A percentile compares a stretch with the other conserved stretches of the same genome.
These are phyloP conservation scores for Adelges cooleyi DNA, from an alignment of 1,140 invertebrate genomes.

Conservation along the genomic window DNA sequence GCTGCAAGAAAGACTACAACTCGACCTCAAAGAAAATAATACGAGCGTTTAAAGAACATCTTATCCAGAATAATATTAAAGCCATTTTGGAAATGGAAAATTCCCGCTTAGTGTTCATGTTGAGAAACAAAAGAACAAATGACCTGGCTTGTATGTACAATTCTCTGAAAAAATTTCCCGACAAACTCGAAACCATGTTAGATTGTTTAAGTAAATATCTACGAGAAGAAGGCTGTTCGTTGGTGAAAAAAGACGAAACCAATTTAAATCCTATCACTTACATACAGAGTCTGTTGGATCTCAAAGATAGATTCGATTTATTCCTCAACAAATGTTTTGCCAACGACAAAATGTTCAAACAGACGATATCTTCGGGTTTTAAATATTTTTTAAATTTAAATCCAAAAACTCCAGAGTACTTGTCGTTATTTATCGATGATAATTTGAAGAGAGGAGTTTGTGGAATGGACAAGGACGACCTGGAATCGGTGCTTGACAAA, in stretches of 20 bases:
- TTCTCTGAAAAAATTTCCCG: conserved; percentile 76
- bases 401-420: conserved; percentile 93
- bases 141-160: conserved; percentile 98
- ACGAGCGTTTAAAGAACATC: conserved; percentile 91
- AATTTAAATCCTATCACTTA: conserved; percentile 79
- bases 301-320: too few relatives aligned
- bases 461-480: conserved; percentile 97
- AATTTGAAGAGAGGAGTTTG: too few relatives aligned
- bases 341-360: too few relatives aligned
- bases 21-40: conserved; percentile 91
- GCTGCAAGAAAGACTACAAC: too few relatives aligned
- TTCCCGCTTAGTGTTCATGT: conserved; percentile 96
- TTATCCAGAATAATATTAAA: conserved; percentile 98
- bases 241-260: conserved; percentile 78
- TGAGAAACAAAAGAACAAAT: too few relatives aligned
- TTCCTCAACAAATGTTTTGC: too few relatives aligned
- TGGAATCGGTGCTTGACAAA: conserved; percentile 94
- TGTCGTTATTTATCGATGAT: conserved; percentile 98
- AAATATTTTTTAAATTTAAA: conserved; percentile 98
- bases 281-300: conserved; percentile 77
- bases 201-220: too few relatives aligned
- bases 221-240: too few relatives aligned
- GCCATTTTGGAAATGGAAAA: conserved; percentile 99
- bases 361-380: conserved; percentile 97
- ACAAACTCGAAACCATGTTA: conserved; percentile 87